Evolutionary conservation across 2,113 vertebrate species (phyloP).

Genomic region (Spheniscus mendiculus): DNA sequence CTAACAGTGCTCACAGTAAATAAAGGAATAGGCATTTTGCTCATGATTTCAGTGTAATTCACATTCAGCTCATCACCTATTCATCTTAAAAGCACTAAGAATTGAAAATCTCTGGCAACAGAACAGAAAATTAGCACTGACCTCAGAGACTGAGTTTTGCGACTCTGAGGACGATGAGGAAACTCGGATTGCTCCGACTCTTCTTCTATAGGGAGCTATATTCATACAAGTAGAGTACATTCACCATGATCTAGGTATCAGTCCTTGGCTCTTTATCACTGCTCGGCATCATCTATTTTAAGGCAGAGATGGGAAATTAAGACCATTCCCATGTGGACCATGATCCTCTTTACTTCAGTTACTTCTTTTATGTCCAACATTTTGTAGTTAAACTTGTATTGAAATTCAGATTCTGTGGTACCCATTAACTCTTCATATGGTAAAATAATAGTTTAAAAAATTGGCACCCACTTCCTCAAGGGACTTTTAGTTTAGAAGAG

Average conservation of each 20-base stretch:
- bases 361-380: neutral
- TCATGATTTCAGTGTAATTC: neutral
- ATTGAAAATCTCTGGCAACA: neutral
- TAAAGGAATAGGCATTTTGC: neutral
- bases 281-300: neutral
- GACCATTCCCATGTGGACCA: neutral
- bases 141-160: neutral
- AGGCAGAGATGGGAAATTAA: neutral
- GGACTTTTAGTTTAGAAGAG: neutral
- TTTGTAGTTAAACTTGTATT: neutral
- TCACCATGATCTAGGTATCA: neutral
- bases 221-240: neutral
- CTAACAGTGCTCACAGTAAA: neutral
- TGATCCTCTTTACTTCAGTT: neutral
- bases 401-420: neutral
- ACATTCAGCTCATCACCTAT: neutral
- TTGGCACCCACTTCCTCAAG: neutral
- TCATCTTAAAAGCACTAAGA: neutral
- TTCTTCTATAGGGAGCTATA: neutral
- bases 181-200: neutral
- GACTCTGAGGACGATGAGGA: neutral
- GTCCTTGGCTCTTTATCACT: neutral
- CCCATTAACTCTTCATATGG: neutral
- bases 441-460: neutral
- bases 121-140: neutral